Evolutionary conservation across 2,113 vertebrate genomes (phyloP), one percentile per base, ranked within the genome.

Genomic region (Phyllostomus discolor): DNA sequence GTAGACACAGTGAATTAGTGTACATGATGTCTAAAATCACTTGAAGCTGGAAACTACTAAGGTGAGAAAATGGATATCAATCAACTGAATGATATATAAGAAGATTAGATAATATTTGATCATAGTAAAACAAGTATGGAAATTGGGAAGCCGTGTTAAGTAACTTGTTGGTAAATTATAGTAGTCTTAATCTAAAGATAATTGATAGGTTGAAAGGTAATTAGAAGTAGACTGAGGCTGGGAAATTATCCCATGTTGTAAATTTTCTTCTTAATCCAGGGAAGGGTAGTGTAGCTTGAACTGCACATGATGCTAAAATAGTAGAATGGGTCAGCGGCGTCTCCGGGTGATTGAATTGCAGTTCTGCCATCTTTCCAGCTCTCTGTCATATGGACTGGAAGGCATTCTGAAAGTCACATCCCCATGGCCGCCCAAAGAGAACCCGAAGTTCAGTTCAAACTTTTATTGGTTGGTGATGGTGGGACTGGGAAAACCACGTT

Each of bases 331-430:
- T 96, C 92, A 94, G 94, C 95, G 96, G 97, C 91, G 92, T 97
- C 97, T 98, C 97, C 75, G 96, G 92, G 97, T 97, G 98, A 98
- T 98, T 98, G 98, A 99, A 98, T 98, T 95, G 98, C 97, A 98
- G 97, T 98, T 99, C 99, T 98, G 98, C 99, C 99, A 98, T 99
- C 98, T 99, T 99, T 95, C 98, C 67, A 97, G 97, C 96, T 96
- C 97, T 98, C 96, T 96, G 97, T 97, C 97, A 96, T 95, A 95
- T 35, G 93, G 59, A 94, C 95, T 78, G 80, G 92, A 88, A 96
- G 97, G 97, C 12, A 12, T 31, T 31, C 62, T 64, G 28, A 15
- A 64, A 64, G 28, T 64, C 62, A 64, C 28, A 31, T 64, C 12
- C 14, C 62, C 26, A 62, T 14, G 59, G 59, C 59, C 28, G 14